Evolutionary conservation across 1,140 invertebrate species (phyloP).

Genomic region (Apolygus lucorum): DNA sequence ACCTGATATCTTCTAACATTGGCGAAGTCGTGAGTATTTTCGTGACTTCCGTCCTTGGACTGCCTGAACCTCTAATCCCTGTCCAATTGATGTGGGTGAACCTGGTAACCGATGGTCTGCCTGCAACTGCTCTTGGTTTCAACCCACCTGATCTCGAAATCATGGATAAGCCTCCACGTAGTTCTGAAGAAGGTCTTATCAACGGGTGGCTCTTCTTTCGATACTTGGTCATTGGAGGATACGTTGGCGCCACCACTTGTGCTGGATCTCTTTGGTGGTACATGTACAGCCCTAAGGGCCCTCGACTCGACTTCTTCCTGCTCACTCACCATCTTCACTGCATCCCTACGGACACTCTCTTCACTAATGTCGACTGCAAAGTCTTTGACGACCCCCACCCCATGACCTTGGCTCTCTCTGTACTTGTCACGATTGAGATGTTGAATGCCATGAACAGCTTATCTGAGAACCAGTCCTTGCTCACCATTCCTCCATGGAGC

Average conservation of each 20-base stretch:
- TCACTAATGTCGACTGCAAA: slow-evolving; percentile 92
- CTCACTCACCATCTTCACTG: slow-evolving; percentile 80
- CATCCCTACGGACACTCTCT: slow-evolving; percentile 64
- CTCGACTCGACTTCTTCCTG: slow-evolving; percentile 94
- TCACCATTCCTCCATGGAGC: slow-evolving; percentile 97
- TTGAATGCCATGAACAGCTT: slow-evolving; percentile 99
- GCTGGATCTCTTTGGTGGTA: slow-evolving; percentile 99
- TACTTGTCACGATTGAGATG: slow-evolving; percentile 99
- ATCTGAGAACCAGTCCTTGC: slow-evolving; percentile 97
- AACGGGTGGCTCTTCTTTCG: slow-evolving; percentile 99
- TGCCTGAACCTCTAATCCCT: slow-evolving; percentile 98
- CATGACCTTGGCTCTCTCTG: slow-evolving; percentile 99
- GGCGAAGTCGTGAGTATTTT: slow-evolving; percentile 99
- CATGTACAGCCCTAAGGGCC: slow-evolving; percentile 87
- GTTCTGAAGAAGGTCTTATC: slow-evolving; percentile 94
- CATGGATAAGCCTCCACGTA: slow-evolving; percentile 96
- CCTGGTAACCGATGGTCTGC: slow-evolving; percentile 98
- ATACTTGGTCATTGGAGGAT: slow-evolving; percentile 86
- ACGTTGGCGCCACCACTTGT: slow-evolving; percentile 93
- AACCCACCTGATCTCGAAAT: slow-evolving; percentile 99
- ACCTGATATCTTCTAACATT: slow-evolving; percentile 99
- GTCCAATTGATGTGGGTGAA: slow-evolving; percentile 99
- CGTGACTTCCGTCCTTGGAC: slow-evolving; percentile 97
- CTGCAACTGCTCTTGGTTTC: slow-evolving; percentile 98
- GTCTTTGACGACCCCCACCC: slow-evolving; percentile 97